Conservation (phyloP, 2,888 invertebrate genomes). For the Drosophila pseudotalamancana region DNA sequence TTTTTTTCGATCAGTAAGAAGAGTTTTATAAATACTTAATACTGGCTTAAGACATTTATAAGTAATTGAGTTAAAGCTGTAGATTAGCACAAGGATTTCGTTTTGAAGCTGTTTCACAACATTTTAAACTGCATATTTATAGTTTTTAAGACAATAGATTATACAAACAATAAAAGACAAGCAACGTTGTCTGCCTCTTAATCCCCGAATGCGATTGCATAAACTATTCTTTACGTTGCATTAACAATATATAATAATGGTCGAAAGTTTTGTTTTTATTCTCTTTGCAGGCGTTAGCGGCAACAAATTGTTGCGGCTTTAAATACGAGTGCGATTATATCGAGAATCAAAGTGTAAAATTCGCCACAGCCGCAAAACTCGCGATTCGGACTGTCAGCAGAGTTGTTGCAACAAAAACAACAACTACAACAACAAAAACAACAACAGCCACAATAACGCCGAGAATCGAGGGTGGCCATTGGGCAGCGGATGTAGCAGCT, state of each 20-base stretch:
- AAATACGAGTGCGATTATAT: constrained; percentile 50
- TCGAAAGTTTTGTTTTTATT: constrained; percentile 4
- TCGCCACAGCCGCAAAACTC: constrained; percentile 42
- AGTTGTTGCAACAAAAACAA: constrained; percentile 19
- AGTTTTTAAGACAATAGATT: not conserved
- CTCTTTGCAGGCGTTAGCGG: constrained; percentile 52
- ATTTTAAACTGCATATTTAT: not conserved
- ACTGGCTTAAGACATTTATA: too few species aligned
- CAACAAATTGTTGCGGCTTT: constrained; percentile 57
- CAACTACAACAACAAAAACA: constrained; percentile 28
- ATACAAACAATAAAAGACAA: not conserved
- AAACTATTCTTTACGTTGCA: constrained; percentile 27
- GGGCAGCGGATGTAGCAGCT: constrained; percentile 44
- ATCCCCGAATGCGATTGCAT: constrained; percentile 1
- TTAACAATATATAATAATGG: constrained; percentile 40
- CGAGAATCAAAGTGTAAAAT: constrained; percentile 58
- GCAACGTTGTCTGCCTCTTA: constrained; percentile 3
- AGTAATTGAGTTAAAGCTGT: too few species aligned
- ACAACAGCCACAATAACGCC: constrained; percentile 4
- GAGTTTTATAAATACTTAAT: too few species aligned
- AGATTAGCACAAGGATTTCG: too few species aligned
- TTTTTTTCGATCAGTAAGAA: too few species aligned
- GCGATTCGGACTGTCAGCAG: constrained; percentile 48
- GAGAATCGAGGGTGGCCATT: not conserved
- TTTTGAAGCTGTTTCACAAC: too few species aligned